Evolutionary conservation across 2,113 vertebrate genomes (phyloP).

Genomic region (Ailuropoda melanoleuca): DNA sequence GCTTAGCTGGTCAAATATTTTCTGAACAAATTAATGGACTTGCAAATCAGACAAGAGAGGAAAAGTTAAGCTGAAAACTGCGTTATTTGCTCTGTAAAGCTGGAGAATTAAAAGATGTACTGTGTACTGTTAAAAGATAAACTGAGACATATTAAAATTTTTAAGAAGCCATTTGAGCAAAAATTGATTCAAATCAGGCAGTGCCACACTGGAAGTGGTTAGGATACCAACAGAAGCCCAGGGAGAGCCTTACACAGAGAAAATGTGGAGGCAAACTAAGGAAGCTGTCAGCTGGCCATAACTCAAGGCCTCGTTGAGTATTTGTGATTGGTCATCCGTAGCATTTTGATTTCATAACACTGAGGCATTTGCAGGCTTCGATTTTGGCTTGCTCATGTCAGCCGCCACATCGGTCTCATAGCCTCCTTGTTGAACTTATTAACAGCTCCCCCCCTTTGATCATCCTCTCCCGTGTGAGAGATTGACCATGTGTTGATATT

Average conservation of each 20-base stretch:
- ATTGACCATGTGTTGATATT: background rate
- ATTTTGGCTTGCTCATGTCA: background rate
- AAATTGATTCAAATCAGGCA: background rate
- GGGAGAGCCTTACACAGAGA: background rate
- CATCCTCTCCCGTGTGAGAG: background rate
- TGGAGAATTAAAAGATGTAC: background rate
- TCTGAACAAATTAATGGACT: constrained; percentile 47
- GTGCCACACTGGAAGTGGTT: background rate
- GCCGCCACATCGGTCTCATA: background rate
- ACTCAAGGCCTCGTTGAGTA: too few species aligned
- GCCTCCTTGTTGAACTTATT: background rate
- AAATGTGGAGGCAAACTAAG: background rate
- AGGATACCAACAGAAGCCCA: background rate
- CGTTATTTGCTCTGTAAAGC: background rate
- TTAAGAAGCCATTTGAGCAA: background rate
- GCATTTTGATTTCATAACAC: background rate
- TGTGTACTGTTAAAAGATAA: background rate
- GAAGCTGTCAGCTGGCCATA: background rate
- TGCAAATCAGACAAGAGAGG: constrained; percentile 39
- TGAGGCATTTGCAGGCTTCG: background rate
- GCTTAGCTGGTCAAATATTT: constrained; percentile 51
- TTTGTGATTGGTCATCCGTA: background rate
- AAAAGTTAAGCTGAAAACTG: constrained; percentile 22
- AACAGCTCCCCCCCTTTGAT: background rate
- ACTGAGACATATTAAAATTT: background rate